phyloP scores from a whole-genome alignment of 2,113 vertebrate species.

The Cisticola juncidis region DNA sequence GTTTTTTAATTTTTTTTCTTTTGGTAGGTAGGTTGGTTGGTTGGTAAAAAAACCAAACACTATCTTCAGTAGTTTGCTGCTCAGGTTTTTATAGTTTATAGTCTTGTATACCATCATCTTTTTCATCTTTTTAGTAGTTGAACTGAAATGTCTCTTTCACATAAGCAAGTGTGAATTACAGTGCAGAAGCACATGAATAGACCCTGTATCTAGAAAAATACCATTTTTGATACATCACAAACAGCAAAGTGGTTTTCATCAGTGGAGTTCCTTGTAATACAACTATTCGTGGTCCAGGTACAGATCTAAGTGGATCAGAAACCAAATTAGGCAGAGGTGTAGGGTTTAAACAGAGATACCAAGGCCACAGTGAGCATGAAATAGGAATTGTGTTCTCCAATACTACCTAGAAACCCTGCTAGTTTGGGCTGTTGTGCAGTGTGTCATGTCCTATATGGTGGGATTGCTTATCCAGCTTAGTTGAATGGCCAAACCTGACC shows the following conservation, averaged over 20 bases:
- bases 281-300: background rate
- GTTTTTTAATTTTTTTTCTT: no score
- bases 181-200: background rate
- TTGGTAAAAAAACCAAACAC: background rate
- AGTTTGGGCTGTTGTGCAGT: background rate
- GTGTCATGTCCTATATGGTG: fast-evolving
- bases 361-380: background rate
- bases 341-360: background rate
- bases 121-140: background rate
- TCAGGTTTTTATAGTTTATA: background rate
- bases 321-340: background rate
- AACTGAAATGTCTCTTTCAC: background rate
- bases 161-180: background rate
- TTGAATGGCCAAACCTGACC: background rate
- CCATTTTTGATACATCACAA: background rate
- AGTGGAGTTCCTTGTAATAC: background rate
- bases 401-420: background rate
- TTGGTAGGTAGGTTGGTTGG: no score
- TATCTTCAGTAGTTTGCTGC: background rate
- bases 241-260: background rate
- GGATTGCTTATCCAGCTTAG: background rate
- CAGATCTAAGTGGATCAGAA: background rate
- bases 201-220: background rate
- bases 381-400: background rate
- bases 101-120: background rate